Conservation (phyloP, 2,888 invertebrate species). For the Pogonocherus hispidulus region DNA sequence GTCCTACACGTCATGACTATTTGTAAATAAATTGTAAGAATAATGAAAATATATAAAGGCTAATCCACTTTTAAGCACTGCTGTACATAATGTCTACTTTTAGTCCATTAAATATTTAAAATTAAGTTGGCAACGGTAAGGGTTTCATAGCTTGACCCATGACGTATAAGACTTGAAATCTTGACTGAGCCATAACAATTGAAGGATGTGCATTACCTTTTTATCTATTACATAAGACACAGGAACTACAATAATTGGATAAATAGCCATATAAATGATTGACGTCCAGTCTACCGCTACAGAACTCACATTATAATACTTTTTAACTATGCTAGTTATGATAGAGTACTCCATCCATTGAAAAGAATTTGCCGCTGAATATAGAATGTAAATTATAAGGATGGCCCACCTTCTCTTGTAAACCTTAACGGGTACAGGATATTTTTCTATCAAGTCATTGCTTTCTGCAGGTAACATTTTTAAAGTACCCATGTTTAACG, state of each 20-base stretch:
- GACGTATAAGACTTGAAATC: too few relatives aligned
- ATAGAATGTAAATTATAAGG: conserved; percentile 85
- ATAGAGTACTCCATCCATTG: conserved; percentile 98
- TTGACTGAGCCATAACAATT: too few relatives aligned
- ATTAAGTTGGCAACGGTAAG: too few relatives aligned
- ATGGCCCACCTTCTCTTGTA: conserved; percentile 87
- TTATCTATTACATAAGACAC: conserved; percentile 95
- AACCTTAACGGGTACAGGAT: conserved; percentile 69
- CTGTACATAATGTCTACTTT: too few relatives aligned
- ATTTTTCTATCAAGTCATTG: conserved; percentile 34
- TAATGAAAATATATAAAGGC: too few relatives aligned
- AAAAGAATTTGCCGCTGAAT: conserved; percentile 90
- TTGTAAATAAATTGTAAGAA: too few relatives aligned
- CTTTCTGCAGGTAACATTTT: conserved; percentile 32
- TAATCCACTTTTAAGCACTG: too few relatives aligned
- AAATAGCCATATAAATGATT: conserved; percentile 96
- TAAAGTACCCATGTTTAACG: background rate
- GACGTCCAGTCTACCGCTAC: conserved; percentile 94
- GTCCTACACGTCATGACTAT: too few relatives aligned
- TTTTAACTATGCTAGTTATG: conserved; percentile 85
- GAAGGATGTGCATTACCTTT: too few relatives aligned
- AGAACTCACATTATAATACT: conserved; percentile 80
- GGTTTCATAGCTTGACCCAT: too few relatives aligned
- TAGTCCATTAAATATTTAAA: too few relatives aligned
- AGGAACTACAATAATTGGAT: conserved; percentile 96